phyloP scores from a whole-genome alignment of 2,888 invertebrate species.

The Ariolimax columbianus region DNA sequence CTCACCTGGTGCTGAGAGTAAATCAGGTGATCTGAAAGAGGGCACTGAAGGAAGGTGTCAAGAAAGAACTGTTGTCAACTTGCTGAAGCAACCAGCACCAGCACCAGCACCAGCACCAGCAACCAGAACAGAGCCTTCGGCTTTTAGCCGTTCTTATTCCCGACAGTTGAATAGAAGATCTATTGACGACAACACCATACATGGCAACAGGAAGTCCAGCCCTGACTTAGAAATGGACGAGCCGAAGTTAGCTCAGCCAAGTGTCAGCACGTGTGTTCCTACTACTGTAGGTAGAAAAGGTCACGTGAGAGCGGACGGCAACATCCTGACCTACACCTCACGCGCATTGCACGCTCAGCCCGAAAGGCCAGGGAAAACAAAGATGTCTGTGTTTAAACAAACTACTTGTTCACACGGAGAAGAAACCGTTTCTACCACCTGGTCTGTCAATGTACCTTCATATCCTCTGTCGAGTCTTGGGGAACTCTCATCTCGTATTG shows the following conservation, averaged over 20 bases:
- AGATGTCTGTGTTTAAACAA: background rate
- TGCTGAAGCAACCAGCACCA: background rate
- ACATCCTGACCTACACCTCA: background rate
- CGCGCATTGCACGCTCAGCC: background rate
- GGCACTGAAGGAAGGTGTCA: too few relatives aligned
- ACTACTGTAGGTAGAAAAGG: background rate
- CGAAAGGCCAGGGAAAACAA: background rate
- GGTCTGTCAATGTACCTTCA: background rate
- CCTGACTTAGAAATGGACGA: background rate
- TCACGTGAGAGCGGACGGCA: background rate
- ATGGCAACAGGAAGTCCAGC: background rate
- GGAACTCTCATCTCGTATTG: too few relatives aligned
- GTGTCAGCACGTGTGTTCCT: background rate
- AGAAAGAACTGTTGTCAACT: background rate
- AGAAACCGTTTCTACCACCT: background rate
- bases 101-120: too few relatives aligned
- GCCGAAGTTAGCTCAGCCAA: background rate
- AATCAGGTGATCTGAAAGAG: background rate
- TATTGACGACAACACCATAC: background rate
- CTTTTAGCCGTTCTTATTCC: too few relatives aligned
- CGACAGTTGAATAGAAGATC: background rate
- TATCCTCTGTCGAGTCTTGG: slow-evolving; percentile 58
- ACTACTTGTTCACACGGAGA: background rate
- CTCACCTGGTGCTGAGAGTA: background rate
- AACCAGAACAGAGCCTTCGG: background rate